A percentile compares a stretch with the other conserved stretches of the same genome.
phyloP scores from a whole-genome alignment of 1,140 invertebrate genomes.

The Caenorhabditis tropicalis region DNA sequence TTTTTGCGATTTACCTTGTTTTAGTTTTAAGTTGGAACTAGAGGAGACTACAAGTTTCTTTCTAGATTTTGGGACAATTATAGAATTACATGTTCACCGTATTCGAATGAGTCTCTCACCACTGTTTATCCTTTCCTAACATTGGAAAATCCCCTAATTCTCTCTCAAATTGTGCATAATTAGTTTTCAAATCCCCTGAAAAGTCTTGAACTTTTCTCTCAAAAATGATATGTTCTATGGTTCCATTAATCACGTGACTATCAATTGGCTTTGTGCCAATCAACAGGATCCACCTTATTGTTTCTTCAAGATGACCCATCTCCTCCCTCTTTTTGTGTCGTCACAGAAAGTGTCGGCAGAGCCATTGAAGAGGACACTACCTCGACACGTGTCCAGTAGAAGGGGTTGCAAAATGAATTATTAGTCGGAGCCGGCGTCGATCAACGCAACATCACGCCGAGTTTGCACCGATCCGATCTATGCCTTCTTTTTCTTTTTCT shows the following conservation, averaged over 20 bases:
- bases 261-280: background rate
- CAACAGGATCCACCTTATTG: background rate
- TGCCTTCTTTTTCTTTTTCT: background rate
- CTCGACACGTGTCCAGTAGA: slow-evolving; percentile 34
- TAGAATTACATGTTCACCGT: too few relatives aligned
- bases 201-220: background rate
- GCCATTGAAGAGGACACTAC: slow-evolving; percentile 23
- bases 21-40: too few relatives aligned
- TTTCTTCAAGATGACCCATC: slow-evolving; percentile 8
- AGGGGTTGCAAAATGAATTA: slow-evolving; percentile 42
- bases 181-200: background rate
- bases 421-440: background rate
- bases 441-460: slow-evolving; percentile 7
- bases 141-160: too few relatives aligned
- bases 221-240: background rate
- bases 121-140: too few relatives aligned
- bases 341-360: background rate
- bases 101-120: too few relatives aligned
- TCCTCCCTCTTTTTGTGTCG: background rate
- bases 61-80: too few relatives aligned
- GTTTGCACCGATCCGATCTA: slow-evolving; percentile 41
- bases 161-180: too few relatives aligned
- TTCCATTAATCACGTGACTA: slow-evolving; percentile 7
- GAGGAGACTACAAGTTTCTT: too few relatives aligned
- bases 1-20: too few relatives aligned